Base-by-base conservation (phyloP, 2,888 invertebrate species). In the Baccha elongata region DNA sequence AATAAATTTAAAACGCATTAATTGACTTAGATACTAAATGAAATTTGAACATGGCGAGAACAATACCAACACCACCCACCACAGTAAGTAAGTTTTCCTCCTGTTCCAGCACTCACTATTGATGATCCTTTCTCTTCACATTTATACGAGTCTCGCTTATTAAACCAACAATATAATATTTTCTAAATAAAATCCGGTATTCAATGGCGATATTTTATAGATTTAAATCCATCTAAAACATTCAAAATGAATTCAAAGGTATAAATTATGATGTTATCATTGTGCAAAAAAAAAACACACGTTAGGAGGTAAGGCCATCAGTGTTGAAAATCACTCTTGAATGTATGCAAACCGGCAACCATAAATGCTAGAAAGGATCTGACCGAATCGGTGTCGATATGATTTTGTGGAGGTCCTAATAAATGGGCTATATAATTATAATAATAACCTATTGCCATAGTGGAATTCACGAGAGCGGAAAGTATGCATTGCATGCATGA, bases 401-500 rank as follows among this genome's bases (percentile, higher is more conserved):
- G 21, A 13, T 19, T 11, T 4, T 37, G 21, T 23, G 23, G 3
- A 23, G 23, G 23, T 23, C 23, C 3, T 23, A 23, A 23, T 23
- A 23, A 23, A 23, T 23, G 23, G 23, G 3, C 23, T 35, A 32
- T 37, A 46, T 40, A n/a, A n/a, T n/a, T n/a, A 58, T 32, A 58
- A 65, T 58, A 65, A 71, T 62, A 53, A 64, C 32, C 44, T 42
- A 53, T 64, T 29, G 46, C 64, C 55, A 37, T 37, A 42, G 37
- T 50, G 42, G 65, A 58, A 64, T 37, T 42, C 55, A 52, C 46
- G 21, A 40, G 55, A 58, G 64, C 58, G 65, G 65, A 78, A 71
- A 71, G 58, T 50, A 65, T 60, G 65, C 71, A 44, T 78, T 44
- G 78, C 64, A 71, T 52, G 65, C 78, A 58, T 65, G 71, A 50